Evolutionary conservation across 1,140 invertebrate species (phyloP).

Genomic region (Macrosteles quadrilineatus): DNA sequence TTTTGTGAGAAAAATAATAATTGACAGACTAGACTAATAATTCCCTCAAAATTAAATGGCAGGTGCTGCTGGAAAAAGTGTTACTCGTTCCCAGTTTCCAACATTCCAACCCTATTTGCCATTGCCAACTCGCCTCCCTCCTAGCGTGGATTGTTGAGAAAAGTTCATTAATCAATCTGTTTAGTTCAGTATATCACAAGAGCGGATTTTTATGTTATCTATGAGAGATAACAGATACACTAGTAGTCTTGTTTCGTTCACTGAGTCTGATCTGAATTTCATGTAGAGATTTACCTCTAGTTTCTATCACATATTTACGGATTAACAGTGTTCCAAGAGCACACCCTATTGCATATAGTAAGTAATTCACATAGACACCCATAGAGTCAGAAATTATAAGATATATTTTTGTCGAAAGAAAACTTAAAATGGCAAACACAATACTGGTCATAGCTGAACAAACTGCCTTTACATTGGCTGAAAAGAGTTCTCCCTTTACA

Average conservation of each 20-base stretch:
- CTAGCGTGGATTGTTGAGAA: too few relatives aligned
- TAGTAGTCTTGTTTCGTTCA: constrained; percentile 11
- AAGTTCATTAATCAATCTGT: too few relatives aligned
- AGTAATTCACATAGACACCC: constrained; percentile 69
- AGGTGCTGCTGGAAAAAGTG: too few relatives aligned
- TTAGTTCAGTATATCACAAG: too few relatives aligned
- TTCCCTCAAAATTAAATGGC: too few relatives aligned
- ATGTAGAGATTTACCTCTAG: constrained; percentile 74
- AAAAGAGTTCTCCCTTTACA: constrained; percentile 39
- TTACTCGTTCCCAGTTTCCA: too few relatives aligned
- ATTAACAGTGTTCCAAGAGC: constrained; percentile 61
- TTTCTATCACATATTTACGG: constrained; percentile 71
- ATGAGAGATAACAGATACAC: not conserved
- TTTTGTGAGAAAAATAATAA: too few relatives aligned
- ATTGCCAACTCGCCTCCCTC: too few relatives aligned
- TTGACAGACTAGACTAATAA: too few relatives aligned
- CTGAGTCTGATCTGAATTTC: constrained; percentile 63
- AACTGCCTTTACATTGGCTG: constrained; percentile 33
- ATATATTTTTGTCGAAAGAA: constrained; percentile 78
- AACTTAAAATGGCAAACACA: constrained; percentile 33
- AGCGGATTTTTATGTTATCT: too few relatives aligned
- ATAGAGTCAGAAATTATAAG: constrained; percentile 58
- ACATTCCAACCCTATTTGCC: too few relatives aligned
- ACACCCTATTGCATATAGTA: constrained; percentile 73
- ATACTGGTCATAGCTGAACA: constrained; percentile 35